Evolutionary conservation across 2,797 vertebrate species (phyloP).

Genomic region (Salarias fasciatus): DNA sequence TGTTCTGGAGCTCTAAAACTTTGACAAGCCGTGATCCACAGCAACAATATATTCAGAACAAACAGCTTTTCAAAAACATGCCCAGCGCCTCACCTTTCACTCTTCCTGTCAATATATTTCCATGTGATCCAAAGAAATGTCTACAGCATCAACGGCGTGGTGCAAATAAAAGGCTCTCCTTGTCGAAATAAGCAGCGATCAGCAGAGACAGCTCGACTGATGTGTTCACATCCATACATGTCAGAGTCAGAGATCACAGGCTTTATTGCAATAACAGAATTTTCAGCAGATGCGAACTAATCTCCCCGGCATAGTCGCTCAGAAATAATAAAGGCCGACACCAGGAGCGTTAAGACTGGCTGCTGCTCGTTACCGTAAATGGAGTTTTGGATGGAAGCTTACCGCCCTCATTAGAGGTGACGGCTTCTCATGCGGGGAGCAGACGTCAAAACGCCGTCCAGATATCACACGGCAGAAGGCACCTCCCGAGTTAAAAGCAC

Average conservation of each 20-base stretch:
- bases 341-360: conserved; percentile 1
- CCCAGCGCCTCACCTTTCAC: background rate
- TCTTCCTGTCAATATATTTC: background rate
- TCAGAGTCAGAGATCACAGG: conserved; percentile 18
- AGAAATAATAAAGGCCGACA: conserved; percentile 8
- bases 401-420: conserved; percentile 29
- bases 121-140: background rate
- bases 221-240: conserved; percentile 10
- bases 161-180: background rate
- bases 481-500: background rate
- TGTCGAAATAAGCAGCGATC: conserved; percentile 5
- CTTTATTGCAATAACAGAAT: conserved; percentile 16
- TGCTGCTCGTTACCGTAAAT: conserved; percentile 8
- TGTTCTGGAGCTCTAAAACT: background rate
- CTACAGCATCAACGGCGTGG: background rate
- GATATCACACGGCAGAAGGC: background rate
- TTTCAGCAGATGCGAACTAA: conserved; percentile 15
- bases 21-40: background rate
- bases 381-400: conserved; percentile 21
- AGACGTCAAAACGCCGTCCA: conserved; percentile 9
- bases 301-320: conserved; percentile 8
- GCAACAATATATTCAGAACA: background rate
- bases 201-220: conserved; percentile 3
- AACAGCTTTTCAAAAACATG: background rate
- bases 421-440: conserved; percentile 3